Conservation (phyloP, 1,140 invertebrate species). For the Metopolophium dirhodum region DNA sequence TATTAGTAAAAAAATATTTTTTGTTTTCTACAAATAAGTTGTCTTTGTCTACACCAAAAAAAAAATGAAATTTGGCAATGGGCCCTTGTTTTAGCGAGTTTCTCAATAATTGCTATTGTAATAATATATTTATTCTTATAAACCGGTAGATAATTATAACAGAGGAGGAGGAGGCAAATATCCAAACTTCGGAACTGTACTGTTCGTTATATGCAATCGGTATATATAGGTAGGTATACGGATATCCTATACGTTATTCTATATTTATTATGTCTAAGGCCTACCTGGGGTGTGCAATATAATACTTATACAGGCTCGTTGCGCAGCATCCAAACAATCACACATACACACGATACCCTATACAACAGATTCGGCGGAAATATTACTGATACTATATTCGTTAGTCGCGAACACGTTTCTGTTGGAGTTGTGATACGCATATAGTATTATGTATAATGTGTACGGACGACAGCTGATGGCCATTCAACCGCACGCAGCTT, state of each 20-base stretch:
- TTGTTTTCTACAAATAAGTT: not conserved
- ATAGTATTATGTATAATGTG: not conserved
- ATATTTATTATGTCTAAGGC: not conserved
- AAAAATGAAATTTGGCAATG: not conserved
- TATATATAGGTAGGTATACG: not conserved
- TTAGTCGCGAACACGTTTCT: not conserved
- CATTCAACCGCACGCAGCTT: not conserved
- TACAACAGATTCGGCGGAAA: not conserved
- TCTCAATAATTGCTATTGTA: not conserved
- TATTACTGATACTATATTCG: not conserved
- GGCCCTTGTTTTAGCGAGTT: not conserved
- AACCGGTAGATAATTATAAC: not conserved
- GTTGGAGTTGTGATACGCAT: not conserved
- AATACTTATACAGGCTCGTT: not conserved
- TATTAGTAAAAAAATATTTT: not conserved
- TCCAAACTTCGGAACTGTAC: not conserved
- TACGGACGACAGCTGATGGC: not conserved
- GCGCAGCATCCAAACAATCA: not conserved
- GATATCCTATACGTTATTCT: not conserved
- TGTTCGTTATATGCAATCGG: not conserved
- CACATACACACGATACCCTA: not conserved
- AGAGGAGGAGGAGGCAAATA: not conserved
- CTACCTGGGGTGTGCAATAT: not conserved
- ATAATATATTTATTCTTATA: no score
- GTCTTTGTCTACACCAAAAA: not conserved